These are phyloP conservation scores for Lithobates sylvaticus DNA, from an alignment of 2,797 vertebrate species.

Conservation along the genomic window DNA sequence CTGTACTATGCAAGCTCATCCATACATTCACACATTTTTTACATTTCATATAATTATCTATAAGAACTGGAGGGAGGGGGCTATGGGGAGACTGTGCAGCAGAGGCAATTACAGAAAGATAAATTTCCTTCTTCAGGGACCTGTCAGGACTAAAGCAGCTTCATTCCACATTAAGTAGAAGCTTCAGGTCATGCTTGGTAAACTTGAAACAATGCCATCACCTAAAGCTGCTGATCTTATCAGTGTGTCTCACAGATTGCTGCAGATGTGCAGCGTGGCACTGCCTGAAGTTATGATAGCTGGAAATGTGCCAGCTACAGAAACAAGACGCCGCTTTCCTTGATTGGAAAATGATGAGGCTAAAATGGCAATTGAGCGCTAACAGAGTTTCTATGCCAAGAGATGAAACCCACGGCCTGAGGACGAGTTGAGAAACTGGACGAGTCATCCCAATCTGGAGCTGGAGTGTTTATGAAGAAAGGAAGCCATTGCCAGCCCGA, in stretches of 20 bases:
- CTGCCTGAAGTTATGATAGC: slow-evolving; percentile 81
- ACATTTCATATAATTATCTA: slow-evolving; percentile 82
- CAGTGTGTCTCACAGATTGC: slow-evolving; percentile 78
- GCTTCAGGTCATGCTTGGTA: slow-evolving; percentile 85
- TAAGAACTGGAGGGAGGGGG: slow-evolving; percentile 74
- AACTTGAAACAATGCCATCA: slow-evolving; percentile 87
- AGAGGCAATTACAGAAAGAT: slow-evolving; percentile 83
- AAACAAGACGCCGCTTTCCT: slow-evolving; percentile 74
- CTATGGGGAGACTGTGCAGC: slow-evolving; percentile 72
- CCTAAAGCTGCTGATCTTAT: slow-evolving; percentile 86
- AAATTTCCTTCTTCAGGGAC: slow-evolving; percentile 82
- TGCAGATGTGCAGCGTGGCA: slow-evolving; percentile 82
- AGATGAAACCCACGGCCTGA: slow-evolving; percentile 22
- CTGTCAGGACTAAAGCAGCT: slow-evolving; percentile 86
- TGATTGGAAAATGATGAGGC: slow-evolving; percentile 39
- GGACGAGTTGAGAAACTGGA: slow-evolving; percentile 14
- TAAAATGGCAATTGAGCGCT: slow-evolving; percentile 46
- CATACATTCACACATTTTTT: slow-evolving; percentile 73
- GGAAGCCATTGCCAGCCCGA: not conserved
- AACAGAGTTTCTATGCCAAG: slow-evolving; percentile 39
- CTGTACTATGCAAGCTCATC: slow-evolving; percentile 37
- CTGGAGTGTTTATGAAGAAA: slow-evolving; percentile 17
- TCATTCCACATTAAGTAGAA: slow-evolving; percentile 83
- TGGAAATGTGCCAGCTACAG: slow-evolving; percentile 77
- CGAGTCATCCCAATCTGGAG: slow-evolving; percentile 40